phyloP scores from a whole-genome alignment of 1,140 invertebrate genomes.

The Uloborus diversus region DNA sequence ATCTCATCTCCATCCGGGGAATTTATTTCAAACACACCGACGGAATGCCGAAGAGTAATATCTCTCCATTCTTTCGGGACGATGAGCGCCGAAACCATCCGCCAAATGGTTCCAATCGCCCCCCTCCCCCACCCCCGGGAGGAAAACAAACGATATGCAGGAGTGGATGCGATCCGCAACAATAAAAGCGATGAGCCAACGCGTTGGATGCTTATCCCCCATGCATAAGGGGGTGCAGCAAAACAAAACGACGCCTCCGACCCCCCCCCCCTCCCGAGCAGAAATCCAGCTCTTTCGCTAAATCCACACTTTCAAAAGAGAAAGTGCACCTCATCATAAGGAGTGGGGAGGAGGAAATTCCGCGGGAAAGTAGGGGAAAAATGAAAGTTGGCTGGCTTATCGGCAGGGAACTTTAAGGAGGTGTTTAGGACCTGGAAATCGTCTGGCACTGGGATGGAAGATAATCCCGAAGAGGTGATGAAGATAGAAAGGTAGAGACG shows the following conservation, averaged over 20 bases:
- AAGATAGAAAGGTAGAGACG: too few relatives aligned
- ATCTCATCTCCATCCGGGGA: too few relatives aligned
- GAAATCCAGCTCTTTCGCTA: constrained; percentile 17
- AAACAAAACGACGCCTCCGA: neutral
- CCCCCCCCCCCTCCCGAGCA: neutral
- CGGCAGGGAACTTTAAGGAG: too few relatives aligned
- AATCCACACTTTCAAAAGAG: constrained; percentile 39
- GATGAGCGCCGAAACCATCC: too few relatives aligned
- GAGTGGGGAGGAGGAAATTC: constrained; percentile 14
- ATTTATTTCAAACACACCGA: too few relatives aligned
- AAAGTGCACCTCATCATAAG: constrained; percentile 33
- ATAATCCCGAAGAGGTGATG: too few relatives aligned
- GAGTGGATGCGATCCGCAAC: neutral
- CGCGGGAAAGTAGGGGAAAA: constrained; percentile 20
- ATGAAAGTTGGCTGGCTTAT: too few relatives aligned
- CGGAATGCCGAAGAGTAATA: too few relatives aligned
- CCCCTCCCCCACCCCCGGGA: neutral
- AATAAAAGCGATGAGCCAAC: constrained; percentile 22
- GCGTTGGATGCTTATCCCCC: neutral
- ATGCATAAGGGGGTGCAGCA: neutral
- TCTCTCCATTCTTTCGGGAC: too few relatives aligned
- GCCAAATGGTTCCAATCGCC: neutral
- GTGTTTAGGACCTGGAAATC: too few relatives aligned
- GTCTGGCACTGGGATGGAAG: too few relatives aligned
- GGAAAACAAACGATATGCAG: constrained; percentile 29